These are phyloP conservation scores for Hystrix brachyura DNA, from an alignment of 2,113 vertebrate genomes.

Conservation along the genomic window DNA sequence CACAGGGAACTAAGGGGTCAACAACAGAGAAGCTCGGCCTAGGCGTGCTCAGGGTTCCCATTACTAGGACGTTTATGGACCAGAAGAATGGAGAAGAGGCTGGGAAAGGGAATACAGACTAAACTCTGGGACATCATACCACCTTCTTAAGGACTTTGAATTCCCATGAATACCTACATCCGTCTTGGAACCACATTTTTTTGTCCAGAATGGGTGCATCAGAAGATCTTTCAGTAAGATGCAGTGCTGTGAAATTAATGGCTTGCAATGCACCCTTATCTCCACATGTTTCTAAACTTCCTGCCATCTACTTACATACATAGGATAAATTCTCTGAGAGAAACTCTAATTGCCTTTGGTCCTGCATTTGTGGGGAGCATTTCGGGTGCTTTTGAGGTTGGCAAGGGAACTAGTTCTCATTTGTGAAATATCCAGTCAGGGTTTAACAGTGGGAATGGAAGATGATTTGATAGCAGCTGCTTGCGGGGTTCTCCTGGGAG, in stretches of 20 bases:
- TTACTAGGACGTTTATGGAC: fast-evolving
- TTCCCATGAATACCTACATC: neutral
- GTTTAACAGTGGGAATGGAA: neutral
- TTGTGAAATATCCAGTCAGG: constrained; percentile 51
- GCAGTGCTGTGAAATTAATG: neutral
- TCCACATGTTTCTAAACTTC: neutral
- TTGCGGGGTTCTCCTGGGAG: neutral
- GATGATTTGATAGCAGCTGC: constrained; percentile 2
- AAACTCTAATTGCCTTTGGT: neutral
- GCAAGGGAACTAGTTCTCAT: constrained; percentile 54
- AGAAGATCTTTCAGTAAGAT: neutral
- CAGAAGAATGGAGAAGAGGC: neutral
- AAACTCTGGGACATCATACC: neutral
- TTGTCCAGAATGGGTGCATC: neutral
- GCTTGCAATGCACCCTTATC: neutral
- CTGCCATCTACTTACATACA: neutral
- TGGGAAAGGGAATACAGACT: neutral
- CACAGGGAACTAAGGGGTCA: neutral
- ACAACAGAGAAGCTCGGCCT: neutral
- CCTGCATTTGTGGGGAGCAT: neutral
- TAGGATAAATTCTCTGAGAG: neutral
- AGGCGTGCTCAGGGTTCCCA: neutral
- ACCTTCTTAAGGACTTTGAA: neutral
- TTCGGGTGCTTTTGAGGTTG: constrained; percentile 53
- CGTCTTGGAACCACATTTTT: neutral